These are phyloP conservation scores for cat (Felis catus) DNA, from an alignment of 2,113 vertebrate species.

Conservation along the genomic window DNA sequence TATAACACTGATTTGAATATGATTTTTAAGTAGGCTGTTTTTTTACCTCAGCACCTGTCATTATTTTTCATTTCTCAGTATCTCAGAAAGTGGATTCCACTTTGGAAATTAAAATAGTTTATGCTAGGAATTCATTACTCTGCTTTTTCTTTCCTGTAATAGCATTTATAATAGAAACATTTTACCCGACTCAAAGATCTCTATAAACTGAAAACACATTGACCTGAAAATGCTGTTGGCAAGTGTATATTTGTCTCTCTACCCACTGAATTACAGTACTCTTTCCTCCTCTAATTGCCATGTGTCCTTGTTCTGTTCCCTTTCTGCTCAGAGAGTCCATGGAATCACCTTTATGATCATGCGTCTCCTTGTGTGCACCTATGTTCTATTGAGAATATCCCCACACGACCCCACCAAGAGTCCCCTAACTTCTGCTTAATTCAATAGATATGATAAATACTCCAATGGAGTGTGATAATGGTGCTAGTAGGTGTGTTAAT, in stretches of 20 bases:
- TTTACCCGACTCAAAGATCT: neutral
- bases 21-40: neutral
- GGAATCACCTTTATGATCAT: neutral
- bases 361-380: neutral
- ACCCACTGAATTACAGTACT: neutral
- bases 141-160: neutral
- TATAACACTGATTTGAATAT: neutral
- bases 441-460: neutral
- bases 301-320: neutral
- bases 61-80: neutral
- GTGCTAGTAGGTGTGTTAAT: neutral
- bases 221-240: neutral
- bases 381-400: neutral
- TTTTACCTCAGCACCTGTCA: neutral
- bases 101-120: conserved; percentile 21
- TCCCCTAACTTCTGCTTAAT: neutral
- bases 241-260: neutral
- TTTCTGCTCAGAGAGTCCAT: neutral
- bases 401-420: neutral
- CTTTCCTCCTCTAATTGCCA: neutral
- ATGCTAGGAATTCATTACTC: neutral
- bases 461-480: neutral
- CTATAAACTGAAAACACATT: neutral
- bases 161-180: neutral
- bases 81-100: neutral